Evolutionary conservation across 2,113 vertebrate species (phyloP), one percentile per base, ranked within the genome.

Genomic region (human): DNA sequence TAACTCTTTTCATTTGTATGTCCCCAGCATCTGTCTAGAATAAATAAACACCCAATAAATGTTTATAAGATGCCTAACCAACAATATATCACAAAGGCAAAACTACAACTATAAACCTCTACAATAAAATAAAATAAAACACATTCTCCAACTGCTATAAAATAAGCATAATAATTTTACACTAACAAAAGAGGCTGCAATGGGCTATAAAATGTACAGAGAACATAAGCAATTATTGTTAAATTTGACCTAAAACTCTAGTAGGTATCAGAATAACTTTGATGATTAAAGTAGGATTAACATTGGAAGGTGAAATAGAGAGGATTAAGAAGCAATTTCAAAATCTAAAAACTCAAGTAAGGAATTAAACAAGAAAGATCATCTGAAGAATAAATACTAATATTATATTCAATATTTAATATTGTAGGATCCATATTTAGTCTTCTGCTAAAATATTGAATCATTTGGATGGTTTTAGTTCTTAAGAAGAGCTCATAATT

Each of bases 21-120:
- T 94, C 27, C 48, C 32, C 64, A 82, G 52, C 38, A 87, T 61
- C 87, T 84, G 52, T 96, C 84, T 96, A 70, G 90, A 82, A 96
- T 94, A 94, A 98, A 82, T 89, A 89, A 96, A 23, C 52, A 22
- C 87, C 90, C 94, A 92, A 94, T 97, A 96, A 95, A 96, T 96
- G 94, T 96, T 96, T 97, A 95, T 94, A 88, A 90, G 73, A 66
- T 90, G 30, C 80, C 70, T 76, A 55, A 40, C 64, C 88, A 90
- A 81, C 48, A 92, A 61, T 97, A 88, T 85, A 94, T 96, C 84
- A 95, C 90, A 96, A 95, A 94, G 20, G 72, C 84, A 96, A 96
- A 93, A 80, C 64, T 93, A 61, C 83, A 92, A 32, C 78, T 91
- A 78, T 96, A 97, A 97, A 96, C 91, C 59, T 86, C 40, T 96